A percentile compares a stretch with the other conserved stretches of the same genome.
These are phyloP conservation scores for Odontothrips loti DNA, from an alignment of 2,888 invertebrate species.

Conservation along the genomic window DNA sequence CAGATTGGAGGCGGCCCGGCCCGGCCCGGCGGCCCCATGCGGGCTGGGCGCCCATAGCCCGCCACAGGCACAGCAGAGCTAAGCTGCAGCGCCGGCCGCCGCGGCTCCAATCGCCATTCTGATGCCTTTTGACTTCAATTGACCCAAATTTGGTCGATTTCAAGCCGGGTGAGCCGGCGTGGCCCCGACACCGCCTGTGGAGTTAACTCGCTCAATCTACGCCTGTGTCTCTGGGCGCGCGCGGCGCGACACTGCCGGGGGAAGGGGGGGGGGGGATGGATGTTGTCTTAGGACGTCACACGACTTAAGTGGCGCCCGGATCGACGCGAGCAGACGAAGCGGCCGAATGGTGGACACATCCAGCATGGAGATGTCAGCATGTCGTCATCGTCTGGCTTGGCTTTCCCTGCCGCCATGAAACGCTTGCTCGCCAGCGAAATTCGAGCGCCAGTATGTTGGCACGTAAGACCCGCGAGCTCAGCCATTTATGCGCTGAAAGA, in stretches of 20 bases:
- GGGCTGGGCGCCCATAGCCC: too few species aligned
- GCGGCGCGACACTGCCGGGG: neutral
- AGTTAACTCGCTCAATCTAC: conserved; percentile 26
- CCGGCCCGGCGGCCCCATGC: too few species aligned
- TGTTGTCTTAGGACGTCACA: conserved; percentile 24
- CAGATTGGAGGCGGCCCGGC: too few species aligned
- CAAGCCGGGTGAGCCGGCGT: conserved; percentile 19
- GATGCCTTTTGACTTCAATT: conserved; percentile 26
- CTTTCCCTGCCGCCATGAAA: too few species aligned
- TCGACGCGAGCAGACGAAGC: neutral
- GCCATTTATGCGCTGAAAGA: too few species aligned
- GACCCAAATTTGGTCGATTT: conserved; percentile 26
- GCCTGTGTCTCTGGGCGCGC: conserved; percentile 3
- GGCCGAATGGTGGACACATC: neutral
- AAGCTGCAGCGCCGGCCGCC: neutral
- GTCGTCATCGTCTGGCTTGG: too few species aligned
- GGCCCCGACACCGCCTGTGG: neutral
- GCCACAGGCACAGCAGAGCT: neutral
- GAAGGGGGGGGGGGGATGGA: neutral
- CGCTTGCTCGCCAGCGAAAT: too few species aligned
- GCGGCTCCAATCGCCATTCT: conserved; percentile 12
- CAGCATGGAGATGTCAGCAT: neutral
- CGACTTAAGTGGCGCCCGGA: conserved; percentile 23
- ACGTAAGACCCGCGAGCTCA: too few species aligned
- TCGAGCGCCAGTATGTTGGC: too few species aligned